phyloP scores from a whole-genome alignment of 1,140 invertebrate species.

The Cotesia vestalis region DNA sequence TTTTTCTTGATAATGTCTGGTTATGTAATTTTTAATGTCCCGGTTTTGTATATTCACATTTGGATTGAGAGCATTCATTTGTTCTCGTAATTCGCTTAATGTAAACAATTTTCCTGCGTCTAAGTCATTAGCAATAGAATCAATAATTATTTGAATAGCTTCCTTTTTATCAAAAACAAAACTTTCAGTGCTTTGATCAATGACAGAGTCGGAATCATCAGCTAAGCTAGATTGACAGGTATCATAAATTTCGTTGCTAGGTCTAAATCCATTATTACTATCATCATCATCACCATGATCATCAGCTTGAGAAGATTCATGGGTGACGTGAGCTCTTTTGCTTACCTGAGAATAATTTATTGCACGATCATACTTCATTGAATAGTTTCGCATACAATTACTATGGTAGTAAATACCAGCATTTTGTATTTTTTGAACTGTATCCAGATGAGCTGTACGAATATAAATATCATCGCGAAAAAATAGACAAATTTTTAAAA shows the following conservation, averaged over 20 bases:
- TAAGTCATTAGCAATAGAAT: not conserved
- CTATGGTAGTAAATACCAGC: constrained; percentile 16
- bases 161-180: not conserved
- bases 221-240: not conserved
- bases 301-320: not conserved
- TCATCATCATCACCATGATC: not conserved
- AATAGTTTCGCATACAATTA: constrained; percentile 22
- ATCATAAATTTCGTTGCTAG: not conserved
- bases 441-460: not conserved
- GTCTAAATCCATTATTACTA: not conserved
- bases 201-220: not conserved
- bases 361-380: not conserved
- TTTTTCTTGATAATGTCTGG: not conserved
- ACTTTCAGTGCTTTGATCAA: not conserved
- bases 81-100: not conserved
- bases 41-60: not conserved
- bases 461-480: too few species aligned
- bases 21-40: not conserved
- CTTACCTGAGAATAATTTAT: not conserved
- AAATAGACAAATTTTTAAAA: too few species aligned
- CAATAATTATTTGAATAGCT: not conserved
- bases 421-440: not conserved
- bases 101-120: not conserved
- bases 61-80: not conserved
- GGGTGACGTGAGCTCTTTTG: not conserved